Percentiles rank a stretch among this genome's conserved stretches.
Conservation (phyloP, 2,888 invertebrate genomes). For the Pandemis cinnamomeana region DNA sequence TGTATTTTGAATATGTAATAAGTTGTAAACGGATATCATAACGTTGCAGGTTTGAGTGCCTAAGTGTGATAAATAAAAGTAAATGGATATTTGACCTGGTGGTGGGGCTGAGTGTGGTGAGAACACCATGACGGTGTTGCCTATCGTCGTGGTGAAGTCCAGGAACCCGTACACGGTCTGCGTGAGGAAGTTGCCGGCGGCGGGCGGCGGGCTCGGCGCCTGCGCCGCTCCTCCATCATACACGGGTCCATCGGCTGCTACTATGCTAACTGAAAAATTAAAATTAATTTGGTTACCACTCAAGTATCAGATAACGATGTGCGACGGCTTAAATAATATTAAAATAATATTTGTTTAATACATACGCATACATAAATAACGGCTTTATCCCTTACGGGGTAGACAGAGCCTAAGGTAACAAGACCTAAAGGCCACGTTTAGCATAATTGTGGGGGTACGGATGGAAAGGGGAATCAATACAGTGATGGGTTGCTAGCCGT, state of each 20-base stretch:
- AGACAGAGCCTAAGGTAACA: too few species aligned
- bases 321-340: background rate
- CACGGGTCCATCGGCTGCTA: conserved; percentile 57
- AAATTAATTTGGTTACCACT: conserved; percentile 5
- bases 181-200: conserved; percentile 85
- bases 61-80: conserved; percentile 21
- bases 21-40: background rate
- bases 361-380: too few species aligned
- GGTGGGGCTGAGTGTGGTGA: conserved; percentile 93
- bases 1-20: conserved; percentile 13
- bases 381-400: too few species aligned
- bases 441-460: too few species aligned
- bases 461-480: too few species aligned
- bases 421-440: too few species aligned
- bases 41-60: background rate
- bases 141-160: conserved; percentile 97
- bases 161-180: conserved; percentile 97
- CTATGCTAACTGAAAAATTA: conserved; percentile 47
- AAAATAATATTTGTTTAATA: too few species aligned
- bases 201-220: conserved; percentile 49
- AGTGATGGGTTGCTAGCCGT: too few species aligned
- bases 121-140: conserved; percentile 97
- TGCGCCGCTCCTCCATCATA: conserved; percentile 54
- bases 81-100: conserved; percentile 81
- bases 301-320: background rate